Evolutionary conservation across 2,888 invertebrate species (phyloP), one percentile per base, ranked within the genome.

Genomic region (Sympetrum striolatum): DNA sequence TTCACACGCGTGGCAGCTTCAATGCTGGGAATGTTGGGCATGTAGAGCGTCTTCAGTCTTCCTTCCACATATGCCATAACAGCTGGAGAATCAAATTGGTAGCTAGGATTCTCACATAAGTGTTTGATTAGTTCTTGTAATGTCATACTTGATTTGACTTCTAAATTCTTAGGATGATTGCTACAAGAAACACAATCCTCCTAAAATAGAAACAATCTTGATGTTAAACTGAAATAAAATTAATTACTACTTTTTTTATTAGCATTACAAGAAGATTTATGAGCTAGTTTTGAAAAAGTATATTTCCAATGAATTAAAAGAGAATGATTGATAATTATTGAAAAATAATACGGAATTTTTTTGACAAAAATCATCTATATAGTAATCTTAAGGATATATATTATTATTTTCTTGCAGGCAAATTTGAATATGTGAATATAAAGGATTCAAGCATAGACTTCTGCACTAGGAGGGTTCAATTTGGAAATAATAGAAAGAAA

Each of bases 31-130:
- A 99, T 97, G 22, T 97, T 97, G 48, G 98, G 96, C 96, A 99
- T 98, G 93, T 99, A 99, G 18, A 99, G 95, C 0, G 99, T 99
- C 94, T 97, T 97, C 93, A 97, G 97, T 93, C 97, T 98, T 5
- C 98, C 98, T 93, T 97, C 96, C 80, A 97, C 95, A 8, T 96
- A 95, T 31, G 97, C 96, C 0, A 98, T 98, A 48, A 98, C 96
- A 92, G 97, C 96, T 90, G 99, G 99, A 93, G 96, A 97, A 94
- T 97, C 98, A 97, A 99, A 98, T 94, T 98, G 97, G 93, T 96
- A 98, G 35, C 96, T 95, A 0, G 95, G 94, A 93, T 96, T 96
- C 92, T 98, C 97, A 91, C 96, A 96, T 0, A 99, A 95, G 92
- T 96, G 95, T 92, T 97, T 96, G 92, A 99, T 96, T 1, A 99